A percentile compares a stretch with the other conserved stretches of the same genome.
Evolutionary conservation across 1,140 invertebrate genomes (phyloP).

Genomic region (Harpegnathos saltator): DNA sequence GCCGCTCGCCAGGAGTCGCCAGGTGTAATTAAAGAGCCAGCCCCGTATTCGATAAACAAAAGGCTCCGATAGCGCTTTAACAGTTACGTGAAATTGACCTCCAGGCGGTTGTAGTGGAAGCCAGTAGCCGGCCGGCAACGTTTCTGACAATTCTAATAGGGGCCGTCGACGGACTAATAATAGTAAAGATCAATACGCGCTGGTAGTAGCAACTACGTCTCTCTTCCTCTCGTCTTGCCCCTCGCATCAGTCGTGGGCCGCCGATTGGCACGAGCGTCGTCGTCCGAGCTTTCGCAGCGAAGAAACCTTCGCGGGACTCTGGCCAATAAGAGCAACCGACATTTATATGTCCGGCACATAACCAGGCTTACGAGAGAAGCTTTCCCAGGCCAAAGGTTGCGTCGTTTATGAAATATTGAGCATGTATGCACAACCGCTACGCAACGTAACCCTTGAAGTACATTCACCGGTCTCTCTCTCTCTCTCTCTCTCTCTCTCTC

Average conservation of each 20-base stretch:
- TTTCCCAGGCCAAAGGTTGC: neutral
- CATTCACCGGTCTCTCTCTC: neutral
- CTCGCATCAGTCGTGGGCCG: slow-evolving; percentile 8
- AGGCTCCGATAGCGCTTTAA: slow-evolving; percentile 14
- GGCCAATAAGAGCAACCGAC: slow-evolving; percentile 48
- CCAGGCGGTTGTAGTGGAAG: slow-evolving; percentile 18
- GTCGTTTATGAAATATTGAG: slow-evolving; percentile 50
- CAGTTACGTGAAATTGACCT: slow-evolving; percentile 50
- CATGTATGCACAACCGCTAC: slow-evolving; percentile 36
- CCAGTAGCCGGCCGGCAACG: slow-evolving; percentile 54
- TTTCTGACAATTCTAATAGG: slow-evolving; percentile 75
- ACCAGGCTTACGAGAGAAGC: slow-evolving; percentile 13
- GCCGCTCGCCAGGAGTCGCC: neutral
- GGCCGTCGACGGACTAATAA: slow-evolving; percentile 79
- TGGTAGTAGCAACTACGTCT: slow-evolving; percentile 65
- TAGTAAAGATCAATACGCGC: slow-evolving; percentile 80
- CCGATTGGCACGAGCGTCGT: slow-evolving; percentile 37
- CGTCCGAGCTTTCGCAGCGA: slow-evolving; percentile 45
- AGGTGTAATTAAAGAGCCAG: slow-evolving; percentile 11
- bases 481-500: no score
- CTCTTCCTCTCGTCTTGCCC: slow-evolving; percentile 26
- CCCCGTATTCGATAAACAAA: neutral
- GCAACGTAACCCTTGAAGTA: slow-evolving; percentile 14
- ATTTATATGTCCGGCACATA: slow-evolving; percentile 42
- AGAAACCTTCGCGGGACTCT: slow-evolving; percentile 48